Base-by-base conservation (phyloP, 2,888 invertebrate genomes). In the Diplazon laetatorius region DNA sequence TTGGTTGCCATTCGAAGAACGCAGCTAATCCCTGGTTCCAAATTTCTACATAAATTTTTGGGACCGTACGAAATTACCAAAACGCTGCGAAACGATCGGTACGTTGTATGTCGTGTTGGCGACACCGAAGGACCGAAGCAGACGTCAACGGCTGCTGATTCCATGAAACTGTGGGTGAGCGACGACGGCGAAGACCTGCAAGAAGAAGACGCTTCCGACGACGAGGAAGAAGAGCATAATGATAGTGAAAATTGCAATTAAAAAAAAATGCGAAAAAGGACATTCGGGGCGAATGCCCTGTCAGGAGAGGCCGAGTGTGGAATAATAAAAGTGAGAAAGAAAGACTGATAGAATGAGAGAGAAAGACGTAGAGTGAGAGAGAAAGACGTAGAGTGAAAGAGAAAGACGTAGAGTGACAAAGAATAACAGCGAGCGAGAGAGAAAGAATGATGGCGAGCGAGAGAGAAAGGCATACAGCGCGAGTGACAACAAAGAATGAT, bases 121-220 rank as follows among this genome's bases (percentile, higher is more conserved):
- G 69, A 80, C 37, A 80, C 83, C 39, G 88, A 88, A 42, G 87
- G 87, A 10, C 85, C 87, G n/a, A 60, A 14, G 5, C 62, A 59
- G 14, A 88, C 87, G 6, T 81, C 85, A 12, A 84, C 85, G 10
- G 84, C 84, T 30, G 85, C 87, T 0, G 87, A 88, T 62, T 48
- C 62, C 48, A 16, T 71, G 37, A 71, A 71, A 18, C 18, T 82
- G 83, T 22, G 84, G 83, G 42, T 83, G 83, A 66, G 52, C 69
- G 37, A 81, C 82, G 83, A 55, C 25, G 12, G 18, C 12, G 48
- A 48, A 0, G 48, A 55, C 35, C 30, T 30, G 30, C 30, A 30
- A 5, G 55, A 35, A 5, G 25, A 30, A 25, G 22, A 10, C 25
- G 42, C 35, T 2, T 1, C 10, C 10, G 57, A 25, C 4, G 25